Percentiles rank a stretch among this genome's conserved stretches.
phyloP scores from a whole-genome alignment of 2,797 vertebrate species.

The Perodicticus potto region DNA sequence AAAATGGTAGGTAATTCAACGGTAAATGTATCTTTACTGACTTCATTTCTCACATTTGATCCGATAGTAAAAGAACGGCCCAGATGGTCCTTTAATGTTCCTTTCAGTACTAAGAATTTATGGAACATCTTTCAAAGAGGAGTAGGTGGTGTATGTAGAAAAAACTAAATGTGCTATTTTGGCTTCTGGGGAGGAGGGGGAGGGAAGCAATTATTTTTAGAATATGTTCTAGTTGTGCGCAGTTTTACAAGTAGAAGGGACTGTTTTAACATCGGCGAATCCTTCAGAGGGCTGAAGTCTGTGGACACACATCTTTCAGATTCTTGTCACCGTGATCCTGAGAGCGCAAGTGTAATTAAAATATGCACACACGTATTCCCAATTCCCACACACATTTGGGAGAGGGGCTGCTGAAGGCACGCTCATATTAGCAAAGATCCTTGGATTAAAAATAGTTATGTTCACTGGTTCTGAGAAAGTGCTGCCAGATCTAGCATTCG shows the following conservation, averaged over 20 bases:
- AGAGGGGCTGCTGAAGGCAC: background rate
- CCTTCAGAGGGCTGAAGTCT: slow-evolving; percentile 40
- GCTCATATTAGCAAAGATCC: background rate
- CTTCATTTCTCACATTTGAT: slow-evolving; percentile 68
- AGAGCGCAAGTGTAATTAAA: background rate
- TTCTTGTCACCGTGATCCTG: background rate
- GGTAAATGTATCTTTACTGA: slow-evolving; percentile 70
- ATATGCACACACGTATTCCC: background rate
- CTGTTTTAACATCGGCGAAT: slow-evolving; percentile 70
- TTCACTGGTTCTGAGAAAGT: background rate
- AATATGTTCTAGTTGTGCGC: slow-evolving; percentile 76
- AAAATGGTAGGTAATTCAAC: slow-evolving; percentile 12
- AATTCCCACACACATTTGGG: background rate
- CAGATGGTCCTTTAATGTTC: slow-evolving; percentile 64
- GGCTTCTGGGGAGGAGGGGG: slow-evolving; percentile 67
- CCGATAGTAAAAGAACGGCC: slow-evolving; percentile 65
- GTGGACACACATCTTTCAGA: slow-evolving; percentile 6
- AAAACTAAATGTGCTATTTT: slow-evolving; percentile 81
- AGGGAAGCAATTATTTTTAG: slow-evolving; percentile 81
- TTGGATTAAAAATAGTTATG: slow-evolving; percentile 17
- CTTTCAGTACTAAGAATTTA: slow-evolving; percentile 62
- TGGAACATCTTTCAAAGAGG: slow-evolving; percentile 74
- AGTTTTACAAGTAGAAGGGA: slow-evolving; percentile 71
- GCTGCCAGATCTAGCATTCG: background rate
- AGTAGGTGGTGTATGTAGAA: slow-evolving; percentile 73